Conservation (phyloP, 2,888 invertebrate genomes). For the Cancer borealis region DNA sequence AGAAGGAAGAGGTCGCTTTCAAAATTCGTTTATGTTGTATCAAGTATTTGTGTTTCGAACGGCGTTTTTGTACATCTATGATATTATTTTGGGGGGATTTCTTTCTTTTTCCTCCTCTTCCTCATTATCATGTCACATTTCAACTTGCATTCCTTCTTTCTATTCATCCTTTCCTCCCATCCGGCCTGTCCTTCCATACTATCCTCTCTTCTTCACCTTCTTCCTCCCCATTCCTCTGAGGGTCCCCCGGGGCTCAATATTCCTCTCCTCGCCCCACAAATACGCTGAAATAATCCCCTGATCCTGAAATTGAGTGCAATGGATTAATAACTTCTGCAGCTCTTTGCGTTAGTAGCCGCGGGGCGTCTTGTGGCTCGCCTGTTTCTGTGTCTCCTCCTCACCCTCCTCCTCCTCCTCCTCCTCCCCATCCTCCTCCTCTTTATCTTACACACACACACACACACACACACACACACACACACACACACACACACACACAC, state of each 20-base stretch:
- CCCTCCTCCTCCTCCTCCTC: conserved; percentile 12
- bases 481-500: conserved; percentile 20
- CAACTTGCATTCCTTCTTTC: not conserved
- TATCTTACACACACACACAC: not conserved
- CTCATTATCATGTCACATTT: not conserved
- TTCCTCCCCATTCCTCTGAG: not conserved
- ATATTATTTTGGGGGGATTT: not conserved
- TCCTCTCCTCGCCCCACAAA: conserved; percentile 48
- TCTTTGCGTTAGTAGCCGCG: not conserved
- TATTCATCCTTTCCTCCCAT: not conserved
- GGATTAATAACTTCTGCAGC: conserved; percentile 56
- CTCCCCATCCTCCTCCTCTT: not conserved
- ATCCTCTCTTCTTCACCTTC: not conserved
- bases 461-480: not conserved
- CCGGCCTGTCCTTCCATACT: not conserved
- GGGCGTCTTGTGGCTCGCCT: not conserved
- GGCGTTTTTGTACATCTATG: too few relatives aligned
- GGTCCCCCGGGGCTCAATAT: conserved; percentile 29
- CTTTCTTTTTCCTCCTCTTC: not conserved
- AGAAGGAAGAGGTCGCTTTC: too few relatives aligned
- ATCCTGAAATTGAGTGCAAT: conserved; percentile 60
- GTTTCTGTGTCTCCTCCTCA: not conserved
- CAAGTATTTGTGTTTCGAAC: too few relatives aligned
- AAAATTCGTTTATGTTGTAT: too few relatives aligned
- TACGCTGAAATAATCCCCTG: conserved; percentile 51